These are phyloP conservation scores for Drosophila fungiperda DNA, from an alignment of 2,888 invertebrate species.

Conservation along the genomic window DNA sequence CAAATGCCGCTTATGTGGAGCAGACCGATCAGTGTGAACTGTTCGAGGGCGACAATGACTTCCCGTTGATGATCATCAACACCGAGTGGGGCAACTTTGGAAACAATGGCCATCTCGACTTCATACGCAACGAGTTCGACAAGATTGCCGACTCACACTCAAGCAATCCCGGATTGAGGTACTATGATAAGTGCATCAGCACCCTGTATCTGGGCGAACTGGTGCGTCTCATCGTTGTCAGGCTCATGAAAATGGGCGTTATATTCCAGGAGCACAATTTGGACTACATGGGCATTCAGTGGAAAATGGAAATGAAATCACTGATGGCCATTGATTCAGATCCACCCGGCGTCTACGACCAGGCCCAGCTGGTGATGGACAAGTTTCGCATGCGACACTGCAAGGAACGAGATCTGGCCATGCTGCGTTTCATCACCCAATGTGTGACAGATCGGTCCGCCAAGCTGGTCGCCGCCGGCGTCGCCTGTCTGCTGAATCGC, in stretches of 20 bases:
- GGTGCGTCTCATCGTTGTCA: constrained; percentile 92
- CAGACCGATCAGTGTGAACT: constrained; percentile 91
- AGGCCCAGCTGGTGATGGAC: constrained; percentile 92
- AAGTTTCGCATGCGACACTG: constrained; percentile 89
- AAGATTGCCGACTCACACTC: constrained; percentile 91
- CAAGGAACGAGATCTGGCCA: constrained; percentile 93
- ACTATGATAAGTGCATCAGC: constrained; percentile 92
- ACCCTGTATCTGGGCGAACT: constrained; percentile 99
- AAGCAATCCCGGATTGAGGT: constrained; percentile 91
- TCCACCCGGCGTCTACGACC: constrained; percentile 90
- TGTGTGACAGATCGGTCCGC: constrained; percentile 95
- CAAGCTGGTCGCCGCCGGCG: constrained; percentile 94
- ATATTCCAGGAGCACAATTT: constrained; percentile 52
- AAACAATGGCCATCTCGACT: constrained; percentile 93
- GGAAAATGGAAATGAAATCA: constrained; percentile 96
- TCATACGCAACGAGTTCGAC: constrained; percentile 93
- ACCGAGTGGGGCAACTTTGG: constrained; percentile 99
- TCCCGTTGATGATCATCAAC: constrained; percentile 90
- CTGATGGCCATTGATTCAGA: constrained; percentile 97
- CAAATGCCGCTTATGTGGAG: constrained; percentile 95
- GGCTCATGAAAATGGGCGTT: constrained; percentile 90
- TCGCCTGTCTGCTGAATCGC: constrained; percentile 86
- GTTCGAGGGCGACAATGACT: constrained; percentile 87
- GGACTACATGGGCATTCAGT: constrained; percentile 51
- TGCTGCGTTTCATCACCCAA: constrained; percentile 94